Evolutionary conservation across 2,797 vertebrate species (phyloP).

Genomic region (Cossypha caffra): DNA sequence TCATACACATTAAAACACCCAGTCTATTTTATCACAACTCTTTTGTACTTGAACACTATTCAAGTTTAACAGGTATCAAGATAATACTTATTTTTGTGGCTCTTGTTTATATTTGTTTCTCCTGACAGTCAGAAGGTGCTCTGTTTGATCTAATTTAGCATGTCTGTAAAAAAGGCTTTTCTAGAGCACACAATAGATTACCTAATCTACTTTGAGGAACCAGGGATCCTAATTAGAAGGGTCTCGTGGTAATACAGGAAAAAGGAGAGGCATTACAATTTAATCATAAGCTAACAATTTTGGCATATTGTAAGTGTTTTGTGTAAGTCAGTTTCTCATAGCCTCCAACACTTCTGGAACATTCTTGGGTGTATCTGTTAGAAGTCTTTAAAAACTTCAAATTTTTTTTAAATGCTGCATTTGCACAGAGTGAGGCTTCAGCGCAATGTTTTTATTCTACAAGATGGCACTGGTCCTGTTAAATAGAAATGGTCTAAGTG

Average conservation of each 20-base stretch:
- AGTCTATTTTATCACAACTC: neutral
- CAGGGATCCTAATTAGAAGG: neutral
- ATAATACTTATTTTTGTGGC: conserved; percentile 21
- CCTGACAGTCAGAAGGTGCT: neutral
- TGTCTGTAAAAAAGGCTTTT: neutral
- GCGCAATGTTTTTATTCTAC: neutral
- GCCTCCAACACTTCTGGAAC: neutral
- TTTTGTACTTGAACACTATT: neutral
- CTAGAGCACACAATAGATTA: neutral
- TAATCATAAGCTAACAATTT: neutral
- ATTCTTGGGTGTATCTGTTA: neutral
- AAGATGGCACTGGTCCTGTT: neutral
- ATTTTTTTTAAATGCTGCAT: neutral
- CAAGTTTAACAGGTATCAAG: neutral
- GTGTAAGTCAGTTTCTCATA: neutral
- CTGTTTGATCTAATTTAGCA: neutral
- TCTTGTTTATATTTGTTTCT: neutral
- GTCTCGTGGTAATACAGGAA: neutral
- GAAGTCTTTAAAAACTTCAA: neutral
- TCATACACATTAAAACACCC: neutral
- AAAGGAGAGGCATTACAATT: neutral
- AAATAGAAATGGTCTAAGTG: neutral
- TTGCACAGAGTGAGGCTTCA: neutral
- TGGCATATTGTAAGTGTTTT: neutral
- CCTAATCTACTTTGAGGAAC: neutral